A percentile compares a stretch with the other conserved stretches of the same genome.
phyloP scores from a whole-genome alignment of 2,113 vertebrate species.

The Trematomus loennbergii region DNA sequence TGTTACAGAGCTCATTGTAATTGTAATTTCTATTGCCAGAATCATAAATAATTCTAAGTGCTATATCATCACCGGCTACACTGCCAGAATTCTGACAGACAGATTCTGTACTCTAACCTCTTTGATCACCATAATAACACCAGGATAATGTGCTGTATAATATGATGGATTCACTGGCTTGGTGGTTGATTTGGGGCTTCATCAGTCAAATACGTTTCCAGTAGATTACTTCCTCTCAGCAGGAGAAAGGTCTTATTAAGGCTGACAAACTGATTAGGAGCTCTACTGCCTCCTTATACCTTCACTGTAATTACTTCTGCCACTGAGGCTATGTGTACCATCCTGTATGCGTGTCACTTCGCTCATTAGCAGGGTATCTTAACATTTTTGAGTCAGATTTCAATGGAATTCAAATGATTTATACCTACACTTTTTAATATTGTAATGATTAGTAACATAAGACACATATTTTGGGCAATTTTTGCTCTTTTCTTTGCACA shows the following conservation, averaged over 20 bases:
- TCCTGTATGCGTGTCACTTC: slow-evolving; percentile 27
- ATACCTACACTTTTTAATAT: not conserved
- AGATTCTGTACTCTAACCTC: slow-evolving; percentile 29
- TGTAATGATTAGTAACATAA: not conserved
- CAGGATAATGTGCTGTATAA: slow-evolving; percentile 58
- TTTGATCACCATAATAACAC: slow-evolving; percentile 36
- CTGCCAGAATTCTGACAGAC: slow-evolving; percentile 25
- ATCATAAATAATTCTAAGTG: slow-evolving; percentile 26
- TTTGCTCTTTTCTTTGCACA: too few relatives aligned
- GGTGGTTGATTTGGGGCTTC: slow-evolving; percentile 62
- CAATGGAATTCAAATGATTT: not conserved
- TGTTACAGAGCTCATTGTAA: slow-evolving; percentile 9
- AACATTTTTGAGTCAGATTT: not conserved
- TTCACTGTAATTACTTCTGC: slow-evolving; percentile 63
- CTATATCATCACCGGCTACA: slow-evolving; percentile 23
- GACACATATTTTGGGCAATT: not conserved
- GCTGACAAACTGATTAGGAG: slow-evolving; percentile 67
- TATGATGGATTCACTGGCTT: slow-evolving; percentile 64
- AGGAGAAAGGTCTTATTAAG: slow-evolving; percentile 56
- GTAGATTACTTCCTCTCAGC: slow-evolving; percentile 67
- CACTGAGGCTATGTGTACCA: slow-evolving; percentile 48
- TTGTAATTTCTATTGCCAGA: slow-evolving; percentile 9
- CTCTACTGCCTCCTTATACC: slow-evolving; percentile 36
- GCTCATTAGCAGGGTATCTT: slow-evolving; percentile 19
- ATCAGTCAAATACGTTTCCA: slow-evolving; percentile 71